Percentiles rank a stretch among this genome's conserved stretches.
phyloP scores from a whole-genome alignment of 2,113 vertebrate species.

The Brachionichthys hirsutus region DNA sequence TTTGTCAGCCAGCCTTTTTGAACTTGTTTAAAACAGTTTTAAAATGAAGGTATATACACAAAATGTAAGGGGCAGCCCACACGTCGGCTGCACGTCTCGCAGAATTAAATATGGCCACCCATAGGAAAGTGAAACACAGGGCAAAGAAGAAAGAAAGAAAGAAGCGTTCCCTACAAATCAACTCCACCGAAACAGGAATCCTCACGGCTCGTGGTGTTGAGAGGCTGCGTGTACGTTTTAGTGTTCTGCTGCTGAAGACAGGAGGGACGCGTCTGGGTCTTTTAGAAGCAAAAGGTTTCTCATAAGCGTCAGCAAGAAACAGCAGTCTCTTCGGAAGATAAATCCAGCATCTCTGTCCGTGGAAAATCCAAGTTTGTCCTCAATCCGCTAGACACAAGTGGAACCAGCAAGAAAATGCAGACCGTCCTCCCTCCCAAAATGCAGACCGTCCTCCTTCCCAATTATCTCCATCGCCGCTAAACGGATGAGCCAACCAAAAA shows the following conservation, averaged over 20 bases:
- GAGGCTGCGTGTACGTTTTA: constrained; percentile 69
- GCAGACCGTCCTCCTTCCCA: too few species aligned
- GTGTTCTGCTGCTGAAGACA: constrained; percentile 77
- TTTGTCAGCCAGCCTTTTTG: constrained; percentile 70
- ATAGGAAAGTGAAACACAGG: constrained; percentile 63
- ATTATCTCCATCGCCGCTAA: constrained; percentile 23
- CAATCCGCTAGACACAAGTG: constrained; percentile 50
- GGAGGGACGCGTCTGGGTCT: constrained; percentile 80
- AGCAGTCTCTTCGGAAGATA: constrained; percentile 60
- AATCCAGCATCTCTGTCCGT: constrained; percentile 66
- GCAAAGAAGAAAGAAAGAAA: constrained; percentile 1
- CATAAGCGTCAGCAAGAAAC: constrained; percentile 56
- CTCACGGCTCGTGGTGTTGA: constrained; percentile 57
- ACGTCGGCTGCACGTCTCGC: constrained; percentile 56
- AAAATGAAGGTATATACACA: constrained; percentile 84
- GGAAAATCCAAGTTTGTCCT: constrained; percentile 65
- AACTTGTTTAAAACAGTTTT: constrained; percentile 83
- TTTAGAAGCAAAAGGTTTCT: constrained; percentile 75
- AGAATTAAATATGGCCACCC: constrained; percentile 66
- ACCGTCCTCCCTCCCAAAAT: constrained; percentile 30
- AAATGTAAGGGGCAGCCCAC: constrained; percentile 66
- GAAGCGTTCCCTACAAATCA: constrained; percentile 27
- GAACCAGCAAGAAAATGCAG: constrained; percentile 29
- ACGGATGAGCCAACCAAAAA: constrained; percentile 42
- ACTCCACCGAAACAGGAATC: constrained; percentile 62